Evolutionary conservation across 2,888 invertebrate species (phyloP).

Genomic region (Galeruca laticollis): DNA sequence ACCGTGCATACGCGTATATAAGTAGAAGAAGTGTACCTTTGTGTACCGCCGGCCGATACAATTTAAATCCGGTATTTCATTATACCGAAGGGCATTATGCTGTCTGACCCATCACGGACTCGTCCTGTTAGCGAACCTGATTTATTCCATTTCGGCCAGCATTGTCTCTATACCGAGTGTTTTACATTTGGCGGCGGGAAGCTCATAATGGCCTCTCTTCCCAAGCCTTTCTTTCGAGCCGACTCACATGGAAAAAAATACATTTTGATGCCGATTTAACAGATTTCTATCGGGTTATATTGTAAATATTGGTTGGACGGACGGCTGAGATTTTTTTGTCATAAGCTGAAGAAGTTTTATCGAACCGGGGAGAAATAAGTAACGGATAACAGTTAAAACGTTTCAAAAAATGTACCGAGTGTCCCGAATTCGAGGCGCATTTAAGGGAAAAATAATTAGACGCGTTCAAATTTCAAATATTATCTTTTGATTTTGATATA

Average conservation of each 20-base stretch:
- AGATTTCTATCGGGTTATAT: constrained; percentile 16
- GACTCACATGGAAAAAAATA: constrained; percentile 35
- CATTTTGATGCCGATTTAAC: constrained; percentile 18
- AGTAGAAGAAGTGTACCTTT: constrained; percentile 38
- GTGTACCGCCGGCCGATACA: constrained; percentile 59
- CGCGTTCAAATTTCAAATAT: too few relatives aligned
- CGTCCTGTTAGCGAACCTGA: constrained; percentile 65
- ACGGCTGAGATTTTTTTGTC: constrained; percentile 2
- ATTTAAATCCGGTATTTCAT: constrained; percentile 66
- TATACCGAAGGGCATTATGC: constrained; percentile 63
- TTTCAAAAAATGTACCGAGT: too few relatives aligned
- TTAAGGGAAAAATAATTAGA: too few relatives aligned
- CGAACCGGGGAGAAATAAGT: too few relatives aligned
- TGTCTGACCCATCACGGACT: constrained; percentile 60
- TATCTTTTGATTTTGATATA: too few relatives aligned
- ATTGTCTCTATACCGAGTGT: constrained; percentile 59
- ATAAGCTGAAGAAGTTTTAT: not conserved
- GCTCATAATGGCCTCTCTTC: constrained; percentile 55
- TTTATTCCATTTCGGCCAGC: constrained; percentile 64
- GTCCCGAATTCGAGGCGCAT: too few relatives aligned
- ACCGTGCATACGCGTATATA: constrained; percentile 53
- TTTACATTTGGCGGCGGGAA: constrained; percentile 56
- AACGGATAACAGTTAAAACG: too few relatives aligned
- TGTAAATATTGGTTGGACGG: not conserved
- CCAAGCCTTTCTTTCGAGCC: constrained; percentile 45